Evolutionary conservation across 2,797 vertebrate species (phyloP).

Genomic region (Catostomus latipinnis): DNA sequence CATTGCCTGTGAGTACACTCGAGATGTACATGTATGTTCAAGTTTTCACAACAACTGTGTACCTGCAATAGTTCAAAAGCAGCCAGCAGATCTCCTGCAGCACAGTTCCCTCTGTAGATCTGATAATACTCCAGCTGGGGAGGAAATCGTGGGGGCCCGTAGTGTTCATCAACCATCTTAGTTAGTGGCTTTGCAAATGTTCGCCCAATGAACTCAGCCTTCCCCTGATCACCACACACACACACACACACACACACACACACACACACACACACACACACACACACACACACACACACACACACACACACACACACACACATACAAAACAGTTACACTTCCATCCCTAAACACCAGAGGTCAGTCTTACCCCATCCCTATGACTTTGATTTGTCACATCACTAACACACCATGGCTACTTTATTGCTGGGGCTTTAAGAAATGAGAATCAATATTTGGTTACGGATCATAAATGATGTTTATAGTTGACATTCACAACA

Average conservation of each 20-base stretch:
- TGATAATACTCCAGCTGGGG: slow-evolving; percentile 97
- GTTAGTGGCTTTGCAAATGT: slow-evolving; percentile 94
- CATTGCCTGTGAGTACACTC: no score
- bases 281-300: no score
- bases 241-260: no score
- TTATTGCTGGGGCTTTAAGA: slow-evolving; percentile 3
- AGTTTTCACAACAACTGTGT: slow-evolving; percentile 29
- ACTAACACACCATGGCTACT: not conserved
- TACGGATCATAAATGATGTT: not conserved
- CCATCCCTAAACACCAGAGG: slow-evolving; percentile 32
- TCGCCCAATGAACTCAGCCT: slow-evolving; percentile 96
- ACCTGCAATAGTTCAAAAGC: slow-evolving; percentile 98
- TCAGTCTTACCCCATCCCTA: slow-evolving; percentile 40
- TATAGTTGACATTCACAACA: not conserved
- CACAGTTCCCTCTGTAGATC: slow-evolving; percentile 91
- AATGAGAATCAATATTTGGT: no score
- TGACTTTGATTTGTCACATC: no score
- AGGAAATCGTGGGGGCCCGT: slow-evolving; percentile 89
- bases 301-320: no score
- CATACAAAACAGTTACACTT: not conserved
- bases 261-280: no score
- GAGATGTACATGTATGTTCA: not conserved
- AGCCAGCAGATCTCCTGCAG: slow-evolving; percentile 91
- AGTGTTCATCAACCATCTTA: slow-evolving; percentile 94
- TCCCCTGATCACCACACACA: slow-evolving; percentile 80